Conservation (phyloP, 1,140 invertebrate species). For the Ceratitis capitata region DNA sequence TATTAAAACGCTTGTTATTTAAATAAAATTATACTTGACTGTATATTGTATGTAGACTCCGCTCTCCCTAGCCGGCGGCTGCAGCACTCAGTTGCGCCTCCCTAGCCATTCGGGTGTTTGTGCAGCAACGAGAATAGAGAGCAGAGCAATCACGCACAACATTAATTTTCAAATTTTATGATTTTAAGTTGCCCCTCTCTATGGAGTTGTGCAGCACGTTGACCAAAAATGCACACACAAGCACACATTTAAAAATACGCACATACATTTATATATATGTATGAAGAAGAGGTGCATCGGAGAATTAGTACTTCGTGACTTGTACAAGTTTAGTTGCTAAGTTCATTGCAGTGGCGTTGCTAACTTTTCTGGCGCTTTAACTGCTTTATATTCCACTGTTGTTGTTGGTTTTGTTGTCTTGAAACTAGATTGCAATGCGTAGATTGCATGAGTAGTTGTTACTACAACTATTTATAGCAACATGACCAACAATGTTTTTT, state of each 20-base stretch:
- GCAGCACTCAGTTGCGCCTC: too few relatives aligned
- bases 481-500: neutral
- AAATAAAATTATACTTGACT: neutral
- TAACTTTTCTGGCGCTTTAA: neutral
- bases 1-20: neutral
- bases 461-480: neutral
- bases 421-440: neutral
- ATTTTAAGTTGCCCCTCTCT: neutral
- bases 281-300: neutral
- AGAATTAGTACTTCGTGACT: neutral
- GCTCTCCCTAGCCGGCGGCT: neutral
- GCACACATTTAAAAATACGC: neutral
- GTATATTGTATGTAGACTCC: neutral
- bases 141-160: slow-evolving; percentile 20
- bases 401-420: neutral
- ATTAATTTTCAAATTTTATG: slow-evolving; percentile 34
- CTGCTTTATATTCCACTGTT: too few relatives aligned
- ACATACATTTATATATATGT: neutral
- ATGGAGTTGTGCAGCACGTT: neutral
- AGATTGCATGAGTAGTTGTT: neutral
- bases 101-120: too few relatives aligned
- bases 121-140: neutral
- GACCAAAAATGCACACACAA: neutral
- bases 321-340: neutral
- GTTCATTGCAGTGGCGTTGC: neutral